These are phyloP conservation scores for Eciton burchellii DNA, from an alignment of 1,140 invertebrate genomes.

Conservation along the genomic window DNA sequence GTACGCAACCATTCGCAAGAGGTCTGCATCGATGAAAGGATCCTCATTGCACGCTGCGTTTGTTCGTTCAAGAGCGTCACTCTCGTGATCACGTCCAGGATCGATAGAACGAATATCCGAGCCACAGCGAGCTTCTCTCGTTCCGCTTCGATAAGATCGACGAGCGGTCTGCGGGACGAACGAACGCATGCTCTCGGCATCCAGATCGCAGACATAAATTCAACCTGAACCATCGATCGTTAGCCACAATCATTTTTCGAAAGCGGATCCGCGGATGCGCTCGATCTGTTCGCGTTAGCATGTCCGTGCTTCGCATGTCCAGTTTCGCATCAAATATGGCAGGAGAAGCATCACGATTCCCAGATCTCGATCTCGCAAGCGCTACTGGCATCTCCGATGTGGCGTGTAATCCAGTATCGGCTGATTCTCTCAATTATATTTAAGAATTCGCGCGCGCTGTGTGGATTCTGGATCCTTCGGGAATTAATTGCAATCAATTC, in stretches of 20 bases:
- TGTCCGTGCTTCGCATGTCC: background rate
- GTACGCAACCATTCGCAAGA: background rate
- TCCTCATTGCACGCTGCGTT: constrained; percentile 41
- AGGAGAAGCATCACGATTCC: background rate
- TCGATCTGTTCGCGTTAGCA: background rate
- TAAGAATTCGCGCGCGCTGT: background rate
- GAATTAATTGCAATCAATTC: constrained; percentile 2
- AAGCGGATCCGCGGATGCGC: background rate
- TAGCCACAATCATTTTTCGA: background rate
- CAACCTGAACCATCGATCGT: background rate
- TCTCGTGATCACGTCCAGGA: background rate
- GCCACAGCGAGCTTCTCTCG: constrained; percentile 30
- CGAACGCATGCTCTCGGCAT: background rate
- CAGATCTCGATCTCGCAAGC: background rate
- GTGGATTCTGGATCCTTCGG: constrained; percentile 12
- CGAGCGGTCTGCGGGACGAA: constrained; percentile 19
- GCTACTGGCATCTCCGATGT: background rate
- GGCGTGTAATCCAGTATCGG: background rate
- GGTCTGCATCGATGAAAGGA: constrained; percentile 38
- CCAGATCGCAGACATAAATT: background rate
- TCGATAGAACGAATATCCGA: constrained; percentile 46
- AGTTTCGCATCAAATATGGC: background rate
- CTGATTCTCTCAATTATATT: background rate
- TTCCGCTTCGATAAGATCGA: constrained; percentile 57
- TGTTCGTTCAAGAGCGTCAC: constrained; percentile 20